A percentile compares a stretch with the other conserved stretches of the same genome.
Evolutionary conservation across 92 coral and sea anemone genomes (phyloP).

Genomic region (Bergia puertoricense): DNA sequence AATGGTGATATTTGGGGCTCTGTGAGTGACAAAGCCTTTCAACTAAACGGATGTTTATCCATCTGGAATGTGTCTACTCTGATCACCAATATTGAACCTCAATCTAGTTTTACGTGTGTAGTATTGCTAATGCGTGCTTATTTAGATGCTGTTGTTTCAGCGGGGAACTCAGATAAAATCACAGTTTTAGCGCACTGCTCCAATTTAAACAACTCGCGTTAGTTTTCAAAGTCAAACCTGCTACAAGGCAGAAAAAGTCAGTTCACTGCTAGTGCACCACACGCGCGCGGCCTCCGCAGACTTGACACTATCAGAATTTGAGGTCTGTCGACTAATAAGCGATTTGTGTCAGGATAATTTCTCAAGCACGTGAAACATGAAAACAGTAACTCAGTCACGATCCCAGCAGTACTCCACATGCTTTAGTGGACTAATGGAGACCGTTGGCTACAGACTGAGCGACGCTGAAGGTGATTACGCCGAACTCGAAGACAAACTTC

Average conservation of each 20-base stretch:
- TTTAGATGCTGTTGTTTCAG: slow-evolving; percentile 28
- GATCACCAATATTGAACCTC: not conserved
- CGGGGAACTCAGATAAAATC: slow-evolving; percentile 16
- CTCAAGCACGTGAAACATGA: slow-evolving; percentile 40
- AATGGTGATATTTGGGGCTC: slow-evolving; percentile 4
- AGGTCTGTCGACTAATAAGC: not conserved
- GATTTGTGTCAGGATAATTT: slow-evolving; percentile 9
- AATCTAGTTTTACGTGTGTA: not conserved
- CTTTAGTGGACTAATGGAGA: slow-evolving; percentile 35
- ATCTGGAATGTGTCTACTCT: slow-evolving; percentile 27
- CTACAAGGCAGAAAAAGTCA: not conserved
- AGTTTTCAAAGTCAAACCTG: too few species aligned
- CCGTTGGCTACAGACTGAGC: slow-evolving; percentile 31
- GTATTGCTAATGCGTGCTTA: slow-evolving; percentile 3
- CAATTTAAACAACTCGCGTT: not conserved
- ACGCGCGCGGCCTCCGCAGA: not conserved
- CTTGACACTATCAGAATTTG: not conserved
- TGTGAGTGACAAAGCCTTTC: slow-evolving; percentile 35
- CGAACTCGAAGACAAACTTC: slow-evolving; percentile 26
- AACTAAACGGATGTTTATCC: slow-evolving; percentile 13
- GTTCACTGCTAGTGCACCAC: not conserved
- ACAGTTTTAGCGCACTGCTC: slow-evolving; percentile 20
- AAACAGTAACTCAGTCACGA: slow-evolving; percentile 21
- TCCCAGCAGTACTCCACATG: slow-evolving; percentile 26
- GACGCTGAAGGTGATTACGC: slow-evolving; percentile 43